These are phyloP conservation scores for Asobara japonica DNA, from an alignment of 1,140 invertebrate species.

Conservation along the genomic window DNA sequence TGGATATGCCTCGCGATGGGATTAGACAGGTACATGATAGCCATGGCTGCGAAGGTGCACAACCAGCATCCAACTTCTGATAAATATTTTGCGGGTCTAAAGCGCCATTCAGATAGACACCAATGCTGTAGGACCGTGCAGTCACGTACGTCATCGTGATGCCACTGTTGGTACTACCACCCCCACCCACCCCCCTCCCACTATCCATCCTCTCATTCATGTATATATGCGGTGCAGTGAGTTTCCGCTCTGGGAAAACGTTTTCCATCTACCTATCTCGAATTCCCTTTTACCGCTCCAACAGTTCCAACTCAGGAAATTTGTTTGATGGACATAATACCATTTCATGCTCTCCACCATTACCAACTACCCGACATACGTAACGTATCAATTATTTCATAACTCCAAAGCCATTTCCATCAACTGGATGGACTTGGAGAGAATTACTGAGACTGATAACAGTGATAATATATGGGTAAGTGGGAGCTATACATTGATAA, in stretches of 20 bases:
- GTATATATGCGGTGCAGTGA: constrained; percentile 7
- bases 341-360: constrained; percentile 6
- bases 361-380: not conserved
- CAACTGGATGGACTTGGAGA: not conserved
- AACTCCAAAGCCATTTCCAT: not conserved
- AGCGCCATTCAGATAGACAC: not conserved
- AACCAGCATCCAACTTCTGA: not conserved
- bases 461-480: not conserved
- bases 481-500: no score
- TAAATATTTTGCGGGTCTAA: not conserved
- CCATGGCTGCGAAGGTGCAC: not conserved
- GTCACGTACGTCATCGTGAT: constrained; percentile 10
- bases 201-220: not conserved
- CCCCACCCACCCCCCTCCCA: not conserved
- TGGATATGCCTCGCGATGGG: no score
- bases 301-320: constrained; percentile 13
- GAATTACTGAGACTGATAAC: not conserved
- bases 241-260: constrained; percentile 14
- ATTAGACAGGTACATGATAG: no score
- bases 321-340: constrained; percentile 17
- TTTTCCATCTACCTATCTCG: constrained; percentile 2
- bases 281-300: constrained; percentile 10
- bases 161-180: not conserved
- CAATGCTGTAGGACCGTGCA: not conserved
- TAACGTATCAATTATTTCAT: constrained; percentile 1